These are phyloP conservation scores for Ryuthela nishihirai DNA, from an alignment of 2,888 invertebrate genomes.

Conservation along the genomic window DNA sequence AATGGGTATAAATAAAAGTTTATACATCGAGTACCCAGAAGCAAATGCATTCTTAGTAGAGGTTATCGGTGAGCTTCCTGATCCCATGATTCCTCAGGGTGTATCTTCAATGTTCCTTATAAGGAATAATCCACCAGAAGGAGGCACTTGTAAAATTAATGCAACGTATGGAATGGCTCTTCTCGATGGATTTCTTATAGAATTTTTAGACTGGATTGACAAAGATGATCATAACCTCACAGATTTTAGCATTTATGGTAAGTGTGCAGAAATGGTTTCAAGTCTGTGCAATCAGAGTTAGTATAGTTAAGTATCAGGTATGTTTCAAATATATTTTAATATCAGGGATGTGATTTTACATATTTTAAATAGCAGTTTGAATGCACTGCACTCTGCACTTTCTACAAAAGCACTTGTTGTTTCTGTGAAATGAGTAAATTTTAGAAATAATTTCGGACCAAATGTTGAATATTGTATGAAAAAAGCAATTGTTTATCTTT, in stretches of 20 bases:
- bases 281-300: too few species aligned
- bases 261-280: too few species aligned
- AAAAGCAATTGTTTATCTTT: too few species aligned
- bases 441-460: too few species aligned
- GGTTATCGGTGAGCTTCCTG: constrained; percentile 1
- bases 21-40: constrained; percentile 13
- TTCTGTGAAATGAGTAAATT: too few species aligned
- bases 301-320: too few species aligned
- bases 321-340: too few species aligned
- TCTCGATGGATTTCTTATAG: constrained; percentile 34
- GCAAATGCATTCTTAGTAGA: constrained; percentile 16
- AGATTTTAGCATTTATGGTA: constrained; percentile 39
- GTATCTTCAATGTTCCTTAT: constrained; percentile 35
- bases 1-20: constrained; percentile 22
- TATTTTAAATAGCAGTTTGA: too few species aligned
- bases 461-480: too few species aligned
- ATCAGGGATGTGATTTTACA: too few species aligned
- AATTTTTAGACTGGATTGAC: constrained; percentile 40
- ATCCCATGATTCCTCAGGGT: constrained; percentile 24
- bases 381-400: too few species aligned
- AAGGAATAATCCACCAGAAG: constrained; percentile 39
- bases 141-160: constrained; percentile 35
- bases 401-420: too few species aligned
- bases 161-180: constrained; percentile 31
- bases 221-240: constrained; percentile 39